These are phyloP conservation scores for Drosophila suboccidentalis DNA, from an alignment of 2,888 invertebrate species.

Conservation along the genomic window DNA sequence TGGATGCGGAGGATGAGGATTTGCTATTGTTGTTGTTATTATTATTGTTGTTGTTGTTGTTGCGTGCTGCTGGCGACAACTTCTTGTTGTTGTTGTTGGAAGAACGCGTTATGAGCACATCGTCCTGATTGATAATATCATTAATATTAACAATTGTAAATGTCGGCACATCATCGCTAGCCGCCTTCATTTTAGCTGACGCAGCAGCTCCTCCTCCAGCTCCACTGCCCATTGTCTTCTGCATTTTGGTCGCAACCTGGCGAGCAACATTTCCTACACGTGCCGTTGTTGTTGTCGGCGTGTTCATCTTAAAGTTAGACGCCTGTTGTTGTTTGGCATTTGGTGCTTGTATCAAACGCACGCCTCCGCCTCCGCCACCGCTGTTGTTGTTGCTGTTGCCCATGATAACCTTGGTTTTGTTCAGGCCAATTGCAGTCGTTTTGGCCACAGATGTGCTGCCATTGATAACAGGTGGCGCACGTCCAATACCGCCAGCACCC, in stretches of 20 bases:
- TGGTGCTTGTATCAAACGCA: slow-evolving; percentile 39
- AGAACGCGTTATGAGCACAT: slow-evolving; percentile 76
- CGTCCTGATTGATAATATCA: slow-evolving; percentile 85
- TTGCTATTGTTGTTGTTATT: slow-evolving; percentile 43
- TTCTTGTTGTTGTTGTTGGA: slow-evolving; percentile 43
- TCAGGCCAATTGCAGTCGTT: slow-evolving; percentile 8
- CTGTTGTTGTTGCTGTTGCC: slow-evolving; percentile 7
- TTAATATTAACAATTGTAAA: slow-evolving; percentile 85
- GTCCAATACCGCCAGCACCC: slow-evolving; percentile 1
- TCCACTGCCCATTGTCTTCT: slow-evolving; percentile 11
- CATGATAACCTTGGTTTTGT: slow-evolving; percentile 30
- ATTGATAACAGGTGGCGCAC: slow-evolving; percentile 48
- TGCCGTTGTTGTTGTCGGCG: slow-evolving; percentile 1
- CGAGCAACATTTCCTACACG: slow-evolving; percentile 6
- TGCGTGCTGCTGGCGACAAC: slow-evolving; percentile 14
- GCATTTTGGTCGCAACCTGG: slow-evolving; percentile 28
- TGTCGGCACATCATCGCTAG: slow-evolving; percentile 84
- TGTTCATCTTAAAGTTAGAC: slow-evolving; percentile 6
- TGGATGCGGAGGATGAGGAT: slow-evolving; percentile 28
- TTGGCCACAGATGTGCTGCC: slow-evolving; percentile 43
- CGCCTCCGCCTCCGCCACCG: slow-evolving; percentile 2
- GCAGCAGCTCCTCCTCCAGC: not conserved
- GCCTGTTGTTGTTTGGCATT: slow-evolving; percentile 22
- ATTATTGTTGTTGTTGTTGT: slow-evolving; percentile 12
- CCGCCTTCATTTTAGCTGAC: slow-evolving; percentile 4